A percentile compares a stretch with the other conserved stretches of the same genome.
Conservation (phyloP, 2,888 invertebrate species). For the Himalopsyche kuldschensis region DNA sequence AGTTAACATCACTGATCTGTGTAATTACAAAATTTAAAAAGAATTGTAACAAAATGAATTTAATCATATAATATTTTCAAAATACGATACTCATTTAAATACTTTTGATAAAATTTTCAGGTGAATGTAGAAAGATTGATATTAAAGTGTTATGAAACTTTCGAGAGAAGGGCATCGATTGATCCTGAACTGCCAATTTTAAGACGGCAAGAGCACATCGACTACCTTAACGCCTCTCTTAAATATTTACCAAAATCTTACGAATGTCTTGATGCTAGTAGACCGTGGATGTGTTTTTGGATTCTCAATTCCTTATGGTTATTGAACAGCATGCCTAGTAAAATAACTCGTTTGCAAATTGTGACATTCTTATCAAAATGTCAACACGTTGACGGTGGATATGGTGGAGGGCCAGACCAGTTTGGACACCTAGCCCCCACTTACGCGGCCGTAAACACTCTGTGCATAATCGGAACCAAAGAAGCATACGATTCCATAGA, state of each 20-base stretch:
- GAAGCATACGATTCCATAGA: conserved; percentile 88
- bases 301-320: conserved; percentile 87
- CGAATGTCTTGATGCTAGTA: conserved; percentile 88
- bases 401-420: conserved; percentile 94
- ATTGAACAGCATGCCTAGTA: conserved; percentile 55
- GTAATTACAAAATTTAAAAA: too few species aligned
- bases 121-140: conserved; percentile 51
- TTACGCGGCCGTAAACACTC: conserved; percentile 93
- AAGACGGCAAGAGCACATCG: conserved; percentile 64
- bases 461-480: conserved; percentile 86
- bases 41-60: too few species aligned
- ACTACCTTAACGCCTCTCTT: conserved; percentile 70
- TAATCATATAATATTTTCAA: too few species aligned
- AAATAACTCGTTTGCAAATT: conserved; percentile 49
- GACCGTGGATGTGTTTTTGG: conserved; percentile 98
- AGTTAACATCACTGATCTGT: too few species aligned
- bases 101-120: conserved; percentile 41
- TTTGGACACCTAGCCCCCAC: conserved; percentile 93
- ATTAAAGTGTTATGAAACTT: conserved; percentile 50
- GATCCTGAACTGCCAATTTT: conserved; percentile 63
- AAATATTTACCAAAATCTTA: conserved; percentile 69
- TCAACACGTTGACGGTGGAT: conserved; percentile 82
- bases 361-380: conserved; percentile 61
- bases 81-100: too few species aligned
- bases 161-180: conserved; percentile 52